Base-by-base conservation (phyloP, 2,113 vertebrate species). In the Sakesphorus luctuosus region DNA sequence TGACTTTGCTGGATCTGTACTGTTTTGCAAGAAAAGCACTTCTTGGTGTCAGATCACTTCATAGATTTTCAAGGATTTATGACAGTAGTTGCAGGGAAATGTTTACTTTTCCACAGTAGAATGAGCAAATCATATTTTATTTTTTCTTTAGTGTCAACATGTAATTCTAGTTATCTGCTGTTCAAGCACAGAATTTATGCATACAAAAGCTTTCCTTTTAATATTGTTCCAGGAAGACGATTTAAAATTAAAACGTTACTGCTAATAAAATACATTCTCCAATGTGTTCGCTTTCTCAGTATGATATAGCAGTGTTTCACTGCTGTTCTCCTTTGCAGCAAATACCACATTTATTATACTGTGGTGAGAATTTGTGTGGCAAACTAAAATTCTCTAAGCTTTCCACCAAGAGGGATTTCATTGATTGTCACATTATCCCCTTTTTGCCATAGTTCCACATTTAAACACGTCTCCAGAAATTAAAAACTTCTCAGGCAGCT, bases 31-130 rank as follows among this genome's bases (percentile, higher is more conserved):
- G 56, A 78, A 83, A 93, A 80, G 82, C 74, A 59, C 55, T 85
- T 93, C 50, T 71, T 90, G 33, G 21, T 90, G 75, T 95, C 79
- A 84, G 85, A 92, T 93, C 9, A 40, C 59, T 93, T 96, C 29
- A 66, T 86, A 59, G 61, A 56, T 86, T 93, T 86, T 77, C 40
- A 68, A 90, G 62, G 65, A 94, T 96, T 97, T 95, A 92, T 90
- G 72, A 40, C 56, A 49, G 61, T 61, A 78, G 75, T 93, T 89
- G 61, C 56, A 65, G 52, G 61, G 56, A 94, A 92, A 72, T 88
- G 53, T 94, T 97, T 96, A 59, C 67, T 94, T 88, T 94, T 88
- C 56, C 44, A 90, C 59, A 90, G 83, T 52, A 85, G 72, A 69
- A 84, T 90, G 17, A 86, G 44, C 55, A 93, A 94, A 93, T 91